These are phyloP conservation scores for Drosophila quinaria DNA, from an alignment of 2,888 invertebrate species.

Conservation along the genomic window DNA sequence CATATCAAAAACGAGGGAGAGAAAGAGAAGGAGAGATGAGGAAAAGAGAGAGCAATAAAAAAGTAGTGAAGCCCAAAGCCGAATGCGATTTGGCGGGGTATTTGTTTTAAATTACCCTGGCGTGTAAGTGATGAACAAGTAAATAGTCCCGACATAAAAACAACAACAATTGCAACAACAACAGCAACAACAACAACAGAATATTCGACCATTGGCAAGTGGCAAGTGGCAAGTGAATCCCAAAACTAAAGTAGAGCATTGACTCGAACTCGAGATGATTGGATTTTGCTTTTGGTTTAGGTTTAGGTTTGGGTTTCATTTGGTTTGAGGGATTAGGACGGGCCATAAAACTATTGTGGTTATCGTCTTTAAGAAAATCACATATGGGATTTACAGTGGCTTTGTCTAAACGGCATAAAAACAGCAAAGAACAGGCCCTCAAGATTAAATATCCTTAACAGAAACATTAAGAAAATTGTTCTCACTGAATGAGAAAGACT, in stretches of 20 bases:
- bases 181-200: slow-evolving; percentile 40
- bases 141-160: slow-evolving; percentile 57
- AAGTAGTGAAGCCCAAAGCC: slow-evolving; percentile 62
- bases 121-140: slow-evolving; percentile 81
- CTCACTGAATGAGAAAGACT: background rate
- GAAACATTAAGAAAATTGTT: slow-evolving; percentile 2
- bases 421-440: slow-evolving; percentile 1
- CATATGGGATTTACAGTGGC: slow-evolving; percentile 38
- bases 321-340: slow-evolving; percentile 38
- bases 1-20: slow-evolving; percentile 50
- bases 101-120: slow-evolving; percentile 81
- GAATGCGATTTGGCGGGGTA: slow-evolving; percentile 79
- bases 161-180: slow-evolving; percentile 14
- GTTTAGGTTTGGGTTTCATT: background rate
- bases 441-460: slow-evolving; percentile 18
- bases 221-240: slow-evolving; percentile 36
- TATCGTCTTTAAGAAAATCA: slow-evolving; percentile 47
- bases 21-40: background rate
- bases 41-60: slow-evolving; percentile 59
- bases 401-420: background rate
- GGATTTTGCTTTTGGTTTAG: slow-evolving; percentile 40
- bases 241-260: slow-evolving; percentile 55
- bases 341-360: slow-evolving; percentile 71
- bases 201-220: slow-evolving; percentile 3
- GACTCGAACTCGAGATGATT: slow-evolving; percentile 61